Percentiles rank a stretch among this genome's conserved stretches.
phyloP scores from a whole-genome alignment of 2,797 vertebrate genomes.

The Acropternis orthonyx region DNA sequence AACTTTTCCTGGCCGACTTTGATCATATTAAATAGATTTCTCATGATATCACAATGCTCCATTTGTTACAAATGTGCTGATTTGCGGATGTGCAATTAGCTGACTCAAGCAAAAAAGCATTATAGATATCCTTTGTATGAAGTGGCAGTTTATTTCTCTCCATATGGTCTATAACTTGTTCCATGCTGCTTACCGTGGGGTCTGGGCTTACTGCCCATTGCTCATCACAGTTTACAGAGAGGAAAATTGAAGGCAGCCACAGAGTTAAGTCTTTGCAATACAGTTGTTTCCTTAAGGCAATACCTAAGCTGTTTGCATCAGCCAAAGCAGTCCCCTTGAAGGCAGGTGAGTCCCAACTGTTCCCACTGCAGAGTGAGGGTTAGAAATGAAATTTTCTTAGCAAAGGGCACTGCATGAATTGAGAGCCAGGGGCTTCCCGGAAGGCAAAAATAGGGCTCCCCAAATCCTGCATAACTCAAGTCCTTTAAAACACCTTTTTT shows the following conservation, averaged over 20 bases:
- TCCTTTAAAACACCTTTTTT: neutral
- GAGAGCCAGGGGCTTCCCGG: neutral
- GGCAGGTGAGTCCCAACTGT: neutral
- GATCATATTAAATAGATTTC: slow-evolving; percentile 41
- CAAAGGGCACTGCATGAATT: neutral
- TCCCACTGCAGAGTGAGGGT: fast-evolving
- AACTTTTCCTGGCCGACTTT: slow-evolving; percentile 47
- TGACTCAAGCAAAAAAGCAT: slow-evolving; percentile 45
- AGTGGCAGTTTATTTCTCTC: slow-evolving; percentile 63
- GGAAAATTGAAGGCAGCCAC: slow-evolving; percentile 21
- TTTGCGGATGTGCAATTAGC: slow-evolving; percentile 51
- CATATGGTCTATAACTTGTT: slow-evolving; percentile 67
- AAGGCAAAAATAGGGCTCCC: neutral
- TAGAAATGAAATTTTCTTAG: neutral
- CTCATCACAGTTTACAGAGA: slow-evolving; percentile 47
- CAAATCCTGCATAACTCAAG: neutral
- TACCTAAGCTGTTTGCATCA: slow-evolving; percentile 5
- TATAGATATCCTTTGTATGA: slow-evolving; percentile 34
- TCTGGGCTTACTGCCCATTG: slow-evolving; percentile 55
- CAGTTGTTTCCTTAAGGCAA: neutral
- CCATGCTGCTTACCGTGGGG: slow-evolving; percentile 52
- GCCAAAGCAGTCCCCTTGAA: neutral
- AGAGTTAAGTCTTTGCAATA: slow-evolving; percentile 49
- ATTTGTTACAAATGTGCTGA: slow-evolving; percentile 54
- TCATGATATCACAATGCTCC: neutral